Percentiles rank a stretch among this genome's conserved stretches.
Evolutionary conservation across 1,140 invertebrate species (phyloP).

Genomic region (Drosophila nebulosa): DNA sequence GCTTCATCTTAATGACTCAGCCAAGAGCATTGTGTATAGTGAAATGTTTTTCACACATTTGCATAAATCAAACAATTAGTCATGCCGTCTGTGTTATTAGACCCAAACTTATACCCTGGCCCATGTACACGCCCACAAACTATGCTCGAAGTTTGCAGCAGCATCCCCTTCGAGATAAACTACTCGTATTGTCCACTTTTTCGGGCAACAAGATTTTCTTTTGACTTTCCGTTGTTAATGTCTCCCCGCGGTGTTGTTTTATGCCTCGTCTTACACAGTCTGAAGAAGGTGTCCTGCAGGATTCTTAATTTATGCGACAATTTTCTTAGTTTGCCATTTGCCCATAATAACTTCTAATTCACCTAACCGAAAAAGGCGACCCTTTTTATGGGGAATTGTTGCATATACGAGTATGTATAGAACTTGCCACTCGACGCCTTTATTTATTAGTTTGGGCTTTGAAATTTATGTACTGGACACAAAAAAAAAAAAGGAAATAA

Average conservation of each 20-base stretch:
- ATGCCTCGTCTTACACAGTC: conserved; percentile 61
- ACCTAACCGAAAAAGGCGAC: conserved; percentile 33
- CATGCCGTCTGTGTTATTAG: conserved; percentile 35
- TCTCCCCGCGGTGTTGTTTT: conserved; percentile 71
- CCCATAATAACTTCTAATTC: conserved; percentile 74
- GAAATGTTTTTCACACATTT: conserved; percentile 38
- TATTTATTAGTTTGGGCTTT: conserved; percentile 70
- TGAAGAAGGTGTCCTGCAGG: conserved; percentile 61
- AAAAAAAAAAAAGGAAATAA: conserved; percentile 39
- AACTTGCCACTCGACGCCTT: conserved; percentile 54
- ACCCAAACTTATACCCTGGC: background rate
- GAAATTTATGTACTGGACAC: conserved; percentile 62
- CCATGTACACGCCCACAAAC: background rate
- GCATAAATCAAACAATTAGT: conserved; percentile 78
- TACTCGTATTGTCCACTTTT: conserved; percentile 55
- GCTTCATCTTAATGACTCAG: conserved; percentile 35
- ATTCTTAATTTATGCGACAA: conserved; percentile 74
- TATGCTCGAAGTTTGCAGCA: background rate
- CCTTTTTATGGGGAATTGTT: conserved; percentile 48
- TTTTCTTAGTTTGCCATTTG: conserved; percentile 67
- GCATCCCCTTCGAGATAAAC: conserved; percentile 1
- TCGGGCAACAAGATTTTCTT: conserved; percentile 33
- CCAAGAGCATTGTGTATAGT: background rate
- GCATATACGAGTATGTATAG: conserved; percentile 5
- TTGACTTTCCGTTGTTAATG: conserved; percentile 48